Evolutionary conservation across 2,113 vertebrate genomes (phyloP), one percentile per base, ranked within the genome.

Genomic region (Felis chaus): DNA sequence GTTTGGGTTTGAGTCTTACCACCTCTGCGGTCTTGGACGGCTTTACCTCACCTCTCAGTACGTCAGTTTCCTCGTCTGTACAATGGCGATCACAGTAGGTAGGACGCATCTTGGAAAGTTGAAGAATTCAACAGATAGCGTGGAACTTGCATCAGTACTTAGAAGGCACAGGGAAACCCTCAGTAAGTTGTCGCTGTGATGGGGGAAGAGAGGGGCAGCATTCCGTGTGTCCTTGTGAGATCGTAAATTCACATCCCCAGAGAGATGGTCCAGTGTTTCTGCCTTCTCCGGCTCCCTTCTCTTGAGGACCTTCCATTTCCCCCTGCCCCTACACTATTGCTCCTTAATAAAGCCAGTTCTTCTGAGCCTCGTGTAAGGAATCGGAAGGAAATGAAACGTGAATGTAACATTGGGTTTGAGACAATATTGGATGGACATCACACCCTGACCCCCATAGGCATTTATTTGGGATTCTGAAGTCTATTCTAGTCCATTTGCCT

Each of bases 281-380:
- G 33, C 10, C 71, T 73, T 25, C 33, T 53, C 16, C 12, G 21
- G 15, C 8, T 29, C 13, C 65, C 14, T 48, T 53, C 9, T 45
- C n/a, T 45, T 4, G 4, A 71, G 31, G 7, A 14, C 11, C 3
- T 11, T 25, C 65, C 85, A 55, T 29, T 15, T 1, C 2, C 39
- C n/a, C 7, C 1, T 2, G 7, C 41, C 65, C 16, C 14, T 19
- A 8, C 5, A 4, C 36, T 29, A 0, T 27, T 73, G 79, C 31
- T 73, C 86, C 61, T 13, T 27, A 53, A 11, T 36, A n/a, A 53
- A 55, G 45, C 7, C 3, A 5, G 21, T 68, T 61, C 23, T 91
- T 39, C 21, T 1, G 12, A 74, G 61, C 50, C 48, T 33, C 13
- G 0, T 4, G 5, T 10, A 4, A 36, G 18, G 15, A 48, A 16